Base-by-base conservation (phyloP, 2,797 vertebrate species). In the Lepilemur ruficaudatus region DNA sequence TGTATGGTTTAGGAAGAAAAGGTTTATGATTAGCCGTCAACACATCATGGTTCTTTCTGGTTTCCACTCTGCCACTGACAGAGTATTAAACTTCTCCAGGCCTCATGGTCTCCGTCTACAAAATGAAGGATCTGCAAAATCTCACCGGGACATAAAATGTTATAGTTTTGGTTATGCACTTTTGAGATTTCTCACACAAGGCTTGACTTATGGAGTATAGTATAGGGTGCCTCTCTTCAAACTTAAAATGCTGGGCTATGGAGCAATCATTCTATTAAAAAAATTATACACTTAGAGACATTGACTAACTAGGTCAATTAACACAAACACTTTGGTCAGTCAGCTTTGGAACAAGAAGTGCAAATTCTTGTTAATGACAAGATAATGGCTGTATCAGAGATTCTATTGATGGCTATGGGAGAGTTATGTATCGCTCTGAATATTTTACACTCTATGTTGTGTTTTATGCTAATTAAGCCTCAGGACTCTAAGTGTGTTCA, bases 271-370 rank as follows among this genome's bases (percentile, higher is more conserved):
- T 83, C 82, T 93, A 95, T 94, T 97, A 95, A 96, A 97, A 90
- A 97, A 97, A 96, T 94, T 81, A 95, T 52, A 92, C 72, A 80
- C 69, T 84, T 80, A 92, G 85, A 96, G 86, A 97, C 94, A 96
- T 0, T 96, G 97, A 97, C 91, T 96, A 87, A 97, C 95, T 91
- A 94, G 89, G 76, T 96, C 94, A 97, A 97, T 97, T 98, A 97
- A 90, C 85, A 93, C 81, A 95, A 97, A 89, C 75, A 82, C 89
- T 97, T 85, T 72, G 96, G 95, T 75, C 89, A 94, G 96, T 93
- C 72, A 83, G 80, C 91, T 96, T 82, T 83, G 43, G 94, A 97
- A 93, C 43, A 94, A 94, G 81, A 90, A 94, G 93, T 90, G 93
- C 91, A 83, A 92, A 94, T 94, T 96, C 94, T 79, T 96, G 92